Base-by-base conservation (phyloP, 2,888 invertebrate species). In the Panopea generosa region DNA sequence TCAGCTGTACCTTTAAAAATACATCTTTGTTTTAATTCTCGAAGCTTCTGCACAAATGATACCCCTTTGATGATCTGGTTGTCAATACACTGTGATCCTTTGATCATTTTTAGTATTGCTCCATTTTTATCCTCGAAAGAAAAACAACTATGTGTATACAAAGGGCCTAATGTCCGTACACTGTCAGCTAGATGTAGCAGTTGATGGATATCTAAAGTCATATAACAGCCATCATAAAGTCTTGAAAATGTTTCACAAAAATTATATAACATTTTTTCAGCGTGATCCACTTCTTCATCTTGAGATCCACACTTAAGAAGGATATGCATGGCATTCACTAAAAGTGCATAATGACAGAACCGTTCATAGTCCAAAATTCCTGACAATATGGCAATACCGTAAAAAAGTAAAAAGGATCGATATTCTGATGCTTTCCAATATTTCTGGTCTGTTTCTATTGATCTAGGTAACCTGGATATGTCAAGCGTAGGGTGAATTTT, bases 41-140 rank as follows among this genome's bases (percentile, higher is more conserved):
- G 81, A 3, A 82, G 20, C 49, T 77, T 79, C 50, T 74, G 77
- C 14, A 82, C n/a, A 52, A 78, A 78, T 16, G 76, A 78, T 24
- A 82, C 53, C n/a, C 77, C 82, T 29, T 72, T 82, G 40, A 53
- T 55, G 26, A 82, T 78, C 50, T 82, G 80, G 27, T 65, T 57
- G 43, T 74, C 83, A 45, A 77, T 74, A 61, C 68, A 61, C 62
- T 77, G 78, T n/a, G 78, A 79, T 6, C 74, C 78, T 68, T 55
- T 57, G 18, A 79, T 70, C 61, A 71, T 59, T 69, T 76, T 76
- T 14, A 77, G 14, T 18, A 79, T 11, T 29, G 65, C 4, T 14
- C 82, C 77, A 71, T 82, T 74, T 49, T 76, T 76, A 45, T 76
- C 68, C 45, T 80, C 80, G 56, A 80, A 83, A 22, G 72, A 63